phyloP scores from a whole-genome alignment of 2,113 vertebrate genomes.

The Melanerpes formicivorus region DNA sequence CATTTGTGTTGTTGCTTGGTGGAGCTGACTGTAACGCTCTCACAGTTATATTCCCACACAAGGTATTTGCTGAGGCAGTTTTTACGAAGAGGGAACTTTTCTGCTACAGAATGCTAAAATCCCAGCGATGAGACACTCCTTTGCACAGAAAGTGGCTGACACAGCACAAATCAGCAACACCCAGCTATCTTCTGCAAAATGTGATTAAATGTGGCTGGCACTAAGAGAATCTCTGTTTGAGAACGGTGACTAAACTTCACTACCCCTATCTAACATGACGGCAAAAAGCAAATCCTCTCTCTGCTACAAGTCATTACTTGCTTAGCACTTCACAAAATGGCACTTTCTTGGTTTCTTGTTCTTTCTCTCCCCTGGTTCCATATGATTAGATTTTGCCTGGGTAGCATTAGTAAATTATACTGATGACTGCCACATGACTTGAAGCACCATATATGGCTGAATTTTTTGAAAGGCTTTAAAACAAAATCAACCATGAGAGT shows the following conservation, averaged over 20 bases:
- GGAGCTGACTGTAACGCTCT: conserved; percentile 13
- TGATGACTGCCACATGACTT: conserved; percentile 6
- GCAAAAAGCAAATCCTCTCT: conserved; percentile 56
- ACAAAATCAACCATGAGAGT: conserved; percentile 17
- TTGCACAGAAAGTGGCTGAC: conserved; percentile 55
- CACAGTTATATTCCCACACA: neutral
- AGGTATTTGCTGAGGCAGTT: conserved; percentile 52
- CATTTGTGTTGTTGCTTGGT: neutral
- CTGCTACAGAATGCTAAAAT: conserved; percentile 54
- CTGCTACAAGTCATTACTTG: conserved; percentile 15
- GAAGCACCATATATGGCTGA: neutral
- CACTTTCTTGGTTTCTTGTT: neutral
- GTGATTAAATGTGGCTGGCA: conserved; percentile 67
- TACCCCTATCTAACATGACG: conserved; percentile 36
- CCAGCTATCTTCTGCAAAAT: conserved; percentile 66
- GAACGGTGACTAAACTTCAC: conserved; percentile 52
- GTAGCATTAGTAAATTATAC: conserved; percentile 1
- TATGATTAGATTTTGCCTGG: neutral
- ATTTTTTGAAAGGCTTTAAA: neutral
- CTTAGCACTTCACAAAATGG: neutral
- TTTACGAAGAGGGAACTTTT: conserved; percentile 41
- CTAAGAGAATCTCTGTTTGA: conserved; percentile 35
- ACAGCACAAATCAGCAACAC: conserved; percentile 45
- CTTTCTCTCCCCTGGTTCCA: neutral
- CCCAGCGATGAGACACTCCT: conserved; percentile 17